These are phyloP conservation scores for Macrochelys suwanniensis DNA, from an alignment of 2,797 vertebrate species.

Conservation along the genomic window DNA sequence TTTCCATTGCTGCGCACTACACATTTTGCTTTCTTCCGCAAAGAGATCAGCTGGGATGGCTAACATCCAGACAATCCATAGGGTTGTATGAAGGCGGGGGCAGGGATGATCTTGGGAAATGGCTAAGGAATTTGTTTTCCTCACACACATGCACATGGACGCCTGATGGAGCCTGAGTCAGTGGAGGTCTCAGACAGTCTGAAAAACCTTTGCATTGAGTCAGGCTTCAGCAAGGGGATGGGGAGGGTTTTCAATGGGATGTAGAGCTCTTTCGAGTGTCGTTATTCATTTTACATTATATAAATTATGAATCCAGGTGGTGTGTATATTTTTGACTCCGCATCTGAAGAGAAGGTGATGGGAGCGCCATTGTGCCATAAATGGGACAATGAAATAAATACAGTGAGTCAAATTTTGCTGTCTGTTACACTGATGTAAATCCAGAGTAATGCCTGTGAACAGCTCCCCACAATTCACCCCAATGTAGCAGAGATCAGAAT, in stretches of 20 bases:
- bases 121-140: background rate
- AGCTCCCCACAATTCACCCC: background rate
- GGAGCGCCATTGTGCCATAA: accelerated
- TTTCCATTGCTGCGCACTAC: accelerated
- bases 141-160: background rate
- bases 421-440: background rate
- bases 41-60: background rate
- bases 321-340: background rate
- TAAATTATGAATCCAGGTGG: slow-evolving; percentile 10
- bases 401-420: background rate
- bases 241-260: background rate
- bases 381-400: background rate
- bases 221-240: background rate
- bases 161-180: background rate
- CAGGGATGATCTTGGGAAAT: background rate
- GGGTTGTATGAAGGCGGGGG: background rate
- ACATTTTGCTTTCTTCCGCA: background rate
- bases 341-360: background rate
- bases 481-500: background rate
- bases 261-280: background rate
- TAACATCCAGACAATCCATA: background rate
- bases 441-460: background rate
- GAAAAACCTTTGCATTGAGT: background rate
- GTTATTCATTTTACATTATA: background rate
- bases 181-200: background rate